Evolutionary conservation across 2,113 vertebrate species (phyloP).

Genomic region (Neolamprologus sp.): DNA sequence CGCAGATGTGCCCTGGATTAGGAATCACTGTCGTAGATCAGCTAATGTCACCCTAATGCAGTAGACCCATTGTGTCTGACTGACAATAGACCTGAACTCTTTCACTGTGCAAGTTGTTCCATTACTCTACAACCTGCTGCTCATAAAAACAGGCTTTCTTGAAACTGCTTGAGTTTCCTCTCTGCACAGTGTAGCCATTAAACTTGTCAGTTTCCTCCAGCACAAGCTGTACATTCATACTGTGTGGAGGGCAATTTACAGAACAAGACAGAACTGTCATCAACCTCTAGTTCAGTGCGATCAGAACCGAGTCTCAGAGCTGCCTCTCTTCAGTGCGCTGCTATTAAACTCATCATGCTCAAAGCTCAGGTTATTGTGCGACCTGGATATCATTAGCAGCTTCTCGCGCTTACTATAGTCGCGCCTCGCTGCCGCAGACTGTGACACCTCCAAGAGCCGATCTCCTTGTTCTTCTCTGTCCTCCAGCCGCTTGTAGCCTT

Average conservation of each 20-base stretch:
- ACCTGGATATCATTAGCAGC: conserved; percentile 97
- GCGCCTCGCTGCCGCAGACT: conserved; percentile 67
- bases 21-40: background rate
- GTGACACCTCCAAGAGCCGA: conserved; percentile 69
- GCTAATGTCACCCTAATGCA: background rate
- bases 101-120: background rate
- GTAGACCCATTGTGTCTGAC: background rate
- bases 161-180: background rate
- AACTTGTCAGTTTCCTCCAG: background rate
- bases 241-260: conserved; percentile 1
- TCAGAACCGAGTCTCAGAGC: conserved; percentile 95
- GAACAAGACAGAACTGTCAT: background rate
- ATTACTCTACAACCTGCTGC: background rate
- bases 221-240: background rate
- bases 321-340: conserved; percentile 87
- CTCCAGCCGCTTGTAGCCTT: conserved; percentile 91
- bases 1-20: background rate
- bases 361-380: conserved; percentile 96
- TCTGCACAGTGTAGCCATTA: background rate
- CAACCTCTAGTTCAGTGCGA: background rate
- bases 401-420: conserved; percentile 97
- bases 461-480: conserved; percentile 93
- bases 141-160: background rate
- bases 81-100: background rate
- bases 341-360: conserved; percentile 92